These are phyloP conservation scores for Plestiodon gilberti DNA, from an alignment of 2,113 vertebrate genomes.

Conservation along the genomic window DNA sequence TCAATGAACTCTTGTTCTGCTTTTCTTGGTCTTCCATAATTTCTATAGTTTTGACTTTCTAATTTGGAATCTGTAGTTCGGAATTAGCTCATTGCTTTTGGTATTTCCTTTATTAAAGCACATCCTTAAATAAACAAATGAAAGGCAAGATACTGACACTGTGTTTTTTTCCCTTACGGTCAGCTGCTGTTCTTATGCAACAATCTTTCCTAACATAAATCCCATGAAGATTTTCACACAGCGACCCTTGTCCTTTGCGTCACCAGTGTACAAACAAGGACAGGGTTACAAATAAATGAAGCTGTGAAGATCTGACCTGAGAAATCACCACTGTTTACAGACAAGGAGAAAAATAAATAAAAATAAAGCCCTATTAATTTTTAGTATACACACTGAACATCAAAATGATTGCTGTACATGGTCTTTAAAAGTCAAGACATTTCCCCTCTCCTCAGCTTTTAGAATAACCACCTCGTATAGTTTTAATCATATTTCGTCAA, in stretches of 20 bases:
- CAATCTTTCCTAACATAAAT: slow-evolving; percentile 42
- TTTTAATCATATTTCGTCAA: slow-evolving; percentile 18
- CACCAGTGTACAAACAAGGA: slow-evolving; percentile 49
- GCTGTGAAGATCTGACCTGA: slow-evolving; percentile 34
- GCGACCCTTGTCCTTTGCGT: slow-evolving; percentile 52
- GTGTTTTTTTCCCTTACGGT: not conserved
- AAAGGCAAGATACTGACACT: slow-evolving; percentile 24
- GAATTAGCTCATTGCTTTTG: slow-evolving; percentile 18
- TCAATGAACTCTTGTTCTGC: not conserved
- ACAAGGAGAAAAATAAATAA: not conserved
- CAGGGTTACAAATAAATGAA: slow-evolving; percentile 52
- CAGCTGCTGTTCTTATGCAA: slow-evolving; percentile 36
- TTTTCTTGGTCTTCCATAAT: not conserved
- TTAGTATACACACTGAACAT: not conserved
- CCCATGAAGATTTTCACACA: slow-evolving; percentile 33
- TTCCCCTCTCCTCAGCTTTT: not conserved
- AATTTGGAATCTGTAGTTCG: not conserved
- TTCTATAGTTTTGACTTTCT: not conserved
- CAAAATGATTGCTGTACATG: slow-evolving; percentile 1
- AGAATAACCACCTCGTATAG: slow-evolving; percentile 17
- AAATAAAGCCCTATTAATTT: not conserved
- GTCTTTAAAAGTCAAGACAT: not conserved
- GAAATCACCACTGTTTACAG: not conserved
- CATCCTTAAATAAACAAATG: slow-evolving; percentile 31
- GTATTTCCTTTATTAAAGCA: slow-evolving; percentile 34